Conservation (phyloP, 2,888 invertebrate species). For the Acleris laterana region DNA sequence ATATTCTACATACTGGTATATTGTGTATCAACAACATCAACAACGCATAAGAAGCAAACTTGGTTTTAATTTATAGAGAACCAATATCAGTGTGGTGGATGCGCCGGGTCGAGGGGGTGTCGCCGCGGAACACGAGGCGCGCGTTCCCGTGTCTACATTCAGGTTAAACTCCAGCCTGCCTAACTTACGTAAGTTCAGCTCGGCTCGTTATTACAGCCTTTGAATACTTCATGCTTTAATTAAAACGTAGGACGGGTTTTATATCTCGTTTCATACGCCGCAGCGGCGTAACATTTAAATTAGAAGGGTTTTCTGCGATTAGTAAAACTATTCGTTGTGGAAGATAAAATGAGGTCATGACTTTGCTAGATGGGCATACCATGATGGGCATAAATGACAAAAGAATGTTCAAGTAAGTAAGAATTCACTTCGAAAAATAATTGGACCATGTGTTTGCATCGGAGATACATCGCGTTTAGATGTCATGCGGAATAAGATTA, state of each 20-base stretch:
- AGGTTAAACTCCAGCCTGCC: constrained; percentile 21
- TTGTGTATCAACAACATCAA: no score
- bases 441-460: no score
- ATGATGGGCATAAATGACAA: no score
- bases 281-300: constrained; percentile 37
- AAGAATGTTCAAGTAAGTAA: no score
- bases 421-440: no score
- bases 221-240: constrained; percentile 74
- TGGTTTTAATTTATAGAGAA: constrained; percentile 22
- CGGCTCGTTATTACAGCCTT: constrained; percentile 62
- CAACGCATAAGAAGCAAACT: constrained; percentile 3
- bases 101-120: constrained; percentile 10
- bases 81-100: constrained; percentile 15
- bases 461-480: no score
- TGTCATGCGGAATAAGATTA: no score
- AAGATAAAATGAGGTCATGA: not conserved
- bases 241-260: constrained; percentile 61
- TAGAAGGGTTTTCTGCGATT: constrained; percentile 12
- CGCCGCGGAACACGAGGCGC: constrained; percentile 19
- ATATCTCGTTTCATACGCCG: constrained; percentile 46
- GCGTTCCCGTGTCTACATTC: constrained; percentile 26
- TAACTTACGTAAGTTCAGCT: constrained; percentile 53
- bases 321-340: constrained; percentile 4
- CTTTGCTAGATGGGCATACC: no score
- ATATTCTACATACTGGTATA: no score